These are phyloP conservation scores for Chelon auratus DNA, from an alignment of 2,797 vertebrate genomes.

Conservation along the genomic window DNA sequence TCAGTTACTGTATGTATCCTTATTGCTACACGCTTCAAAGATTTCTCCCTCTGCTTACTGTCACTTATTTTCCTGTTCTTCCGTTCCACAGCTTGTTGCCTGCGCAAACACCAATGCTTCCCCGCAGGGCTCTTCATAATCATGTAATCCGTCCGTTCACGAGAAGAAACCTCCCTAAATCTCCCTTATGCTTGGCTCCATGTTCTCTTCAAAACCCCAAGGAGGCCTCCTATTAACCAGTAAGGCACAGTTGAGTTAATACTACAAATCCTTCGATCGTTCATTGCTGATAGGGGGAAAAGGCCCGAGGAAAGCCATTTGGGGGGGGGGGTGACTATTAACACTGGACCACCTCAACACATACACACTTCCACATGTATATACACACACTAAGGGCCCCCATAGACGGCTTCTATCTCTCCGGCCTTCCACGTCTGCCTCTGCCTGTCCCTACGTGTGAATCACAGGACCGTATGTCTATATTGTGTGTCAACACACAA, in stretches of 20 bases:
- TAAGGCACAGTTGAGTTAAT: conserved; percentile 54
- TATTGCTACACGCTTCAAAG: conserved; percentile 26
- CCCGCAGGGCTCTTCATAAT: conserved; percentile 67
- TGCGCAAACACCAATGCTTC: conserved; percentile 37
- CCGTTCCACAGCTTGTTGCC: conserved; percentile 37
- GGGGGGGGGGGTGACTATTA: conserved; percentile 45
- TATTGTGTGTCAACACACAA: conserved; percentile 70
- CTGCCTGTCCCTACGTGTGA: conserved; percentile 33
- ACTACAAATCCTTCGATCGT: conserved; percentile 55
- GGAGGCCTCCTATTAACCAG: conserved; percentile 73
- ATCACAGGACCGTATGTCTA: conserved; percentile 37
- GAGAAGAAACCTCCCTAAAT: conserved; percentile 65
- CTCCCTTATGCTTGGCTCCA: conserved; percentile 64
- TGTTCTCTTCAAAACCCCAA: conserved; percentile 49
- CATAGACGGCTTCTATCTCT: conserved; percentile 39
- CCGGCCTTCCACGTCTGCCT: neutral
- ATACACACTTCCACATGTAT: conserved; percentile 29
- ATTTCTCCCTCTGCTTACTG: conserved; percentile 15
- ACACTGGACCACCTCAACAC: conserved; percentile 46
- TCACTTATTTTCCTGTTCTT: conserved; percentile 24
- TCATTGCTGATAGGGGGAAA: conserved; percentile 49
- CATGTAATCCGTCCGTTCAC: conserved; percentile 72
- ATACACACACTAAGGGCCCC: neutral
- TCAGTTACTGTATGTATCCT: neutral
- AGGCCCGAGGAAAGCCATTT: conserved; percentile 26